Evolutionary conservation across 2,113 vertebrate genomes (phyloP), one percentile per base, ranked within the genome.

Genomic region (Brachypodius melanocephalos): DNA sequence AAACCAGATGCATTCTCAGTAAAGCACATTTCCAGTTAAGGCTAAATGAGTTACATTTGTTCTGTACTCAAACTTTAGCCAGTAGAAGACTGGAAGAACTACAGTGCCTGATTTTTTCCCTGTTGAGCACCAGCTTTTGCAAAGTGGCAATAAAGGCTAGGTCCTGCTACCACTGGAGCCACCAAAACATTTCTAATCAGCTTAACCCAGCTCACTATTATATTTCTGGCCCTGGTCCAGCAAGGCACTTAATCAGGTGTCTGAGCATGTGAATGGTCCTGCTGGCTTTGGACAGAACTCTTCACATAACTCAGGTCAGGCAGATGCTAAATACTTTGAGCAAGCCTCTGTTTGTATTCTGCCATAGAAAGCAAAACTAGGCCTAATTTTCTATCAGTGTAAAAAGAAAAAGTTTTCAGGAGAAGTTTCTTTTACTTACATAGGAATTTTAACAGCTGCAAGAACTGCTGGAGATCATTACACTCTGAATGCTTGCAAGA

Each of bases 161-260:
- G 57, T 88, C 61, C 12, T 71, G 51, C 52, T 77, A 36, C 67
- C 22, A 6, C 65, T 26, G 16, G 59, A 93, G 79, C 88, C 79
- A 86, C 9, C 34, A 67, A 72, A 69, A 93, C 86, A 61, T 88
- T 89, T 92, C 75, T 90, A 67, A 97, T 95, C 90, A 72, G n/a
- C 28, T 93, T 91, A 77, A 75, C 48, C 43, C 52, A 45, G 36
- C 65, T 79, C 40, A 24, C 79, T 79, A 29, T 95, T 89, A 75
- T 7, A 16, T 52, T 95, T 84, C 76, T 96, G 96, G 92, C 88
- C 45, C 40, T 42, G 54, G 18, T 84, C 93, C 96, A 95, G 72
- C 59, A 81, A 88, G 52, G 57, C 92, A 93, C 85, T 97, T 88
- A 86, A 59, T 93, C 83, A 89, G 81, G 85, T 96, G 82, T 83